phyloP scores from a whole-genome alignment of 2,888 invertebrate genomes.

The Hololepta plana region DNA sequence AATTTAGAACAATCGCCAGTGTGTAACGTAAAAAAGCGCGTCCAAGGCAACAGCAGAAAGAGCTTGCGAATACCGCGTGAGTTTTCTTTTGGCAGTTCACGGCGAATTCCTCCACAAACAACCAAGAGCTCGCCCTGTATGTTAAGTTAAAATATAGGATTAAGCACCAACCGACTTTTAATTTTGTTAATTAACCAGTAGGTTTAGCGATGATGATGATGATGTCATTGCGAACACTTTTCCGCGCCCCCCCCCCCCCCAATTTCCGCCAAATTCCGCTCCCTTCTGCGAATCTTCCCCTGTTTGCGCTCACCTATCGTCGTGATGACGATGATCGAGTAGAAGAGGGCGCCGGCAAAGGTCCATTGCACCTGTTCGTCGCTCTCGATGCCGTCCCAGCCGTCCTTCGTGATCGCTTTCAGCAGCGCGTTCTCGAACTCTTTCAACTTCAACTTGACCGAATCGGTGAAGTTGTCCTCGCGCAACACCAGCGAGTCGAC shows the following conservation, averaged over 20 bases:
- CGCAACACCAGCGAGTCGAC: slow-evolving; percentile 44
- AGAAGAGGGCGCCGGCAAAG: slow-evolving; percentile 76
- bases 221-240: not conserved
- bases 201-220: not conserved
- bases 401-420: slow-evolving; percentile 69
- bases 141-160: slow-evolving; percentile 2
- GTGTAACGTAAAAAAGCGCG: too few species aligned
- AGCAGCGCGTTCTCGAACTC: slow-evolving; percentile 55
- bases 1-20: too few species aligned
- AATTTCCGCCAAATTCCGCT: not conserved
- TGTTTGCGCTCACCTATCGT: slow-evolving; percentile 61
- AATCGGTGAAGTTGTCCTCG: slow-evolving; percentile 63
- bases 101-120: too few species aligned
- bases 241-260: not conserved
- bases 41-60: too few species aligned
- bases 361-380: slow-evolving; percentile 53
- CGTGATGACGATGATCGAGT: slow-evolving; percentile 90
- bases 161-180: not conserved
- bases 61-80: too few species aligned
- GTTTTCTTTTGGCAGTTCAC: too few species aligned
- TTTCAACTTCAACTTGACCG: slow-evolving; percentile 37
- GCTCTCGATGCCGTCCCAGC: slow-evolving; percentile 67
- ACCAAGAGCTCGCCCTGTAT: too few species aligned
- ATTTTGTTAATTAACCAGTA: not conserved
- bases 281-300: not conserved